These are phyloP conservation scores for Smittia sp. DNA, from an alignment of 2,888 invertebrate genomes.

Conservation along the genomic window DNA sequence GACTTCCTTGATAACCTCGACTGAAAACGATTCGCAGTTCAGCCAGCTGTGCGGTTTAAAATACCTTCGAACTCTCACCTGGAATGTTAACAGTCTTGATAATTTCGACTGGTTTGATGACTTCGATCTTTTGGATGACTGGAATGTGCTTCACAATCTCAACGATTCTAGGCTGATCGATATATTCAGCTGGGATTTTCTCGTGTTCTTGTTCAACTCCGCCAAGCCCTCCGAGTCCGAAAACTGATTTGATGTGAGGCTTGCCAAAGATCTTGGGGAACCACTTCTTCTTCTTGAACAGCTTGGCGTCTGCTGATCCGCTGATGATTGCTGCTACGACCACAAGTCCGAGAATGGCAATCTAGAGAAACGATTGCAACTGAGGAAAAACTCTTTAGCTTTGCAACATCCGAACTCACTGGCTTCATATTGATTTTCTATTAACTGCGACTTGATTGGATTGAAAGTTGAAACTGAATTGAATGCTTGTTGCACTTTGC, in stretches of 20 bases:
- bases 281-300: conserved; percentile 17
- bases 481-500: neutral
- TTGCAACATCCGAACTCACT: neutral
- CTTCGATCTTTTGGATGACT: conserved; percentile 35
- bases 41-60: neutral
- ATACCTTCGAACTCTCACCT: neutral
- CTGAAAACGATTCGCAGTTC: conserved; percentile 3
- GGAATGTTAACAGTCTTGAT: conserved; percentile 4
- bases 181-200: neutral
- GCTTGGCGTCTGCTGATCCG: conserved; percentile 11
- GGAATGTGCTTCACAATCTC: conserved; percentile 35
- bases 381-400: neutral
- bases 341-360: conserved; percentile 1
- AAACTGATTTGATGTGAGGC: neutral
- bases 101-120: conserved; percentile 36
- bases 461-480: conserved; percentile 6
- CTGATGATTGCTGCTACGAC: conserved; percentile 5
- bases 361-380: neutral
- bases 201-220: no score
- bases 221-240: no score
- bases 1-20: conserved; percentile 32
- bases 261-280: neutral
- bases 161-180: conserved; percentile 30
- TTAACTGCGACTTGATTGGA: neutral
- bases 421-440: conserved; percentile 14